Conservation (phyloP, 1,140 invertebrate genomes). For the Coboldia fuscipes region DNA sequence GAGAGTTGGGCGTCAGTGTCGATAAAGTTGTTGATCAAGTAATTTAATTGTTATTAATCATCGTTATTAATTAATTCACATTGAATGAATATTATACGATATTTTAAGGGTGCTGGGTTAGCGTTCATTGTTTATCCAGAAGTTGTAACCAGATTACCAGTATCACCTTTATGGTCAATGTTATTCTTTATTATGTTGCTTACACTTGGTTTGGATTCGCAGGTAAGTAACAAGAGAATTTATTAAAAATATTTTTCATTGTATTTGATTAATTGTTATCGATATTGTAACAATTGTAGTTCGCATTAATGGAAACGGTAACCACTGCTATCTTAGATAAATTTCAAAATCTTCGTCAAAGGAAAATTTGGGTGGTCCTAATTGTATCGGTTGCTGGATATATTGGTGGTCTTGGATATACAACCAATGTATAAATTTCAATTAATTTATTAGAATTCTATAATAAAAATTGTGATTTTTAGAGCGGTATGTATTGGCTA, state of each 20-base stretch:
- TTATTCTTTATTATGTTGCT: slow-evolving; percentile 71
- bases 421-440: slow-evolving; percentile 42
- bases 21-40: slow-evolving; percentile 47
- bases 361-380: slow-evolving; percentile 49
- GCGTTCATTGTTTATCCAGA: slow-evolving; percentile 77
- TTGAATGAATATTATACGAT: not conserved
- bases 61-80: not conserved
- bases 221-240: slow-evolving; percentile 21
- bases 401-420: slow-evolving; percentile 49
- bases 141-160: slow-evolving; percentile 55
- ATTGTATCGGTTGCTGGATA: slow-evolving; percentile 48
- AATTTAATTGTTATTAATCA: too few relatives aligned
- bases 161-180: slow-evolving; percentile 64
- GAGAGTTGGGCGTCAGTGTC: slow-evolving; percentile 46
- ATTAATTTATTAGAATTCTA: not conserved
- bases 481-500: slow-evolving; percentile 67
- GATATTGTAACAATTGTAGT: slow-evolving; percentile 24
- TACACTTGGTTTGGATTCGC: slow-evolving; percentile 54
- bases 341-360: slow-evolving; percentile 43
- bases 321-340: slow-evolving; percentile 59
- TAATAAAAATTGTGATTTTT: slow-evolving; percentile 9
- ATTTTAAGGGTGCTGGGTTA: slow-evolving; percentile 36
- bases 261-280: not conserved
- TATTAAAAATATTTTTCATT: not conserved
- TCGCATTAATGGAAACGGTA: slow-evolving; percentile 62